A percentile compares a stretch with the other conserved stretches of the same genome.
Conservation (phyloP, 2,888 invertebrate genomes). For the Lacanobia wlatinum region DNA sequence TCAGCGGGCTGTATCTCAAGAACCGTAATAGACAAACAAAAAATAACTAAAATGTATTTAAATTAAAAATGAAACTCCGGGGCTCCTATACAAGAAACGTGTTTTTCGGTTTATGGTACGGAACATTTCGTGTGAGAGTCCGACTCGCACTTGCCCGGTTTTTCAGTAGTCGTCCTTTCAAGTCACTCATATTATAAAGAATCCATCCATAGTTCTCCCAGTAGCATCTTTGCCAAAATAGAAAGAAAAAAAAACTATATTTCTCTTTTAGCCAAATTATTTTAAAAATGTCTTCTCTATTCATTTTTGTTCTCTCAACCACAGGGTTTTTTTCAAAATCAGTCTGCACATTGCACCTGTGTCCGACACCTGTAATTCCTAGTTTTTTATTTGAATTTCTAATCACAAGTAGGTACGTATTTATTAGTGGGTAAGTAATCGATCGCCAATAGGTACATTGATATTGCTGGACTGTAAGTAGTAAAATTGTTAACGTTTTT, state of each 20-base stretch:
- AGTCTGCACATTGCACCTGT: constrained; percentile 41
- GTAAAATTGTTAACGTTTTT: constrained; percentile 26
- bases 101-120: no score
- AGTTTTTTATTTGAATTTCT: constrained; percentile 39
- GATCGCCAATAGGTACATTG: constrained; percentile 43
- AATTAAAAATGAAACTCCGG: no score
- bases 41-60: no score
- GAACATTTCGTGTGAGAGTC: no score
- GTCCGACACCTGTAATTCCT: constrained; percentile 39
- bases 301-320: background rate
- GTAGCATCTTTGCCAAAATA: background rate
- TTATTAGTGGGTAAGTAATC: constrained; percentile 39
- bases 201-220: background rate
- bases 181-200: background rate
- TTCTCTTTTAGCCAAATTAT: background rate
- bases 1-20: no score
- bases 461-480: constrained; percentile 5
- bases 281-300: background rate
- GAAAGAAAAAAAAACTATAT: background rate
- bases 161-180: background rate
- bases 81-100: no score
- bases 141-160: no score
- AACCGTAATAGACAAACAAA: no score
- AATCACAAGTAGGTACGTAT: constrained; percentile 10
- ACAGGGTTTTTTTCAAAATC: constrained; percentile 35